These are phyloP conservation scores for Oxystoma pomonae DNA, from an alignment of 2,888 invertebrate genomes.

Conservation along the genomic window DNA sequence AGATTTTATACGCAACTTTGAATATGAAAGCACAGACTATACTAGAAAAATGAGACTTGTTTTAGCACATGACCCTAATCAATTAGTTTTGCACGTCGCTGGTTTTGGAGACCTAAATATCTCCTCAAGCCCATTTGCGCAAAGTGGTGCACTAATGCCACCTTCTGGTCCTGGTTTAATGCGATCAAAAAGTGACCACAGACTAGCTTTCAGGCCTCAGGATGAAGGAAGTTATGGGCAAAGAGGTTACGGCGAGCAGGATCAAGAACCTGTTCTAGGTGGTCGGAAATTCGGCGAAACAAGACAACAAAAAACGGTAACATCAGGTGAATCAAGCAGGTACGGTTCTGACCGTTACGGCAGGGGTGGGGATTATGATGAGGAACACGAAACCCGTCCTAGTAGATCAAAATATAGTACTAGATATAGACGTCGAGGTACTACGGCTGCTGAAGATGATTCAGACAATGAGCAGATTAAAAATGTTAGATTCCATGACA, in stretches of 20 bases:
- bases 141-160: slow-evolving; percentile 50
- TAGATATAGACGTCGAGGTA: slow-evolving; percentile 48
- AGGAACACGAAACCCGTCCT: slow-evolving; percentile 60
- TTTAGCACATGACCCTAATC: slow-evolving; percentile 89
- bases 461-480: slow-evolving; percentile 66
- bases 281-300: slow-evolving; percentile 79
- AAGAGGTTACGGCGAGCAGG: slow-evolving; percentile 54
- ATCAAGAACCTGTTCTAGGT: slow-evolving; percentile 62
- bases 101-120: slow-evolving; percentile 89
- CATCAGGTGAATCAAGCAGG: slow-evolving; percentile 24
- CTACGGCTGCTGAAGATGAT: slow-evolving; percentile 63
- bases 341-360: slow-evolving; percentile 46
- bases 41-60: slow-evolving; percentile 80
- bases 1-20: slow-evolving; percentile 91
- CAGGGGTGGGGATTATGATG: slow-evolving; percentile 60
- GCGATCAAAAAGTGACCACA: slow-evolving; percentile 90
- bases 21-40: slow-evolving; percentile 89
- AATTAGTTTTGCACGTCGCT: slow-evolving; percentile 81
- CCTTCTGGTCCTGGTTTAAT: slow-evolving; percentile 73
- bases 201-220: slow-evolving; percentile 83
- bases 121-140: slow-evolving; percentile 50
- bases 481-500: slow-evolving; percentile 64
- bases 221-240: slow-evolving; percentile 54
- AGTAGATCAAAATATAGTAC: slow-evolving; percentile 67
- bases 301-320: slow-evolving; percentile 44